Percentiles rank a stretch among this genome's conserved stretches.
Conservation (phyloP, 2,113 vertebrate genomes). For the Sialia sialis region DNA sequence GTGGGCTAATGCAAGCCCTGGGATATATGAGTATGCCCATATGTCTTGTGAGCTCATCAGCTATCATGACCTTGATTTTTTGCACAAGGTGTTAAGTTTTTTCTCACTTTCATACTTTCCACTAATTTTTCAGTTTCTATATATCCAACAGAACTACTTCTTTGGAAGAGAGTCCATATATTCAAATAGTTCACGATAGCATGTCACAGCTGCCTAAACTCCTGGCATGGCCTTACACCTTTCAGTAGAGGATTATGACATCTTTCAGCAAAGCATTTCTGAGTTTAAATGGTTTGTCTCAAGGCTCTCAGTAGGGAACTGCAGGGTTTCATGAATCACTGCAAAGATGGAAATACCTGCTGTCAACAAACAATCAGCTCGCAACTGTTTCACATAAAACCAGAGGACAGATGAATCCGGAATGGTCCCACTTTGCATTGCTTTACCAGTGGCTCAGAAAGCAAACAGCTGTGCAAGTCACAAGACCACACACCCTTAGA, state of each 20-base stretch:
- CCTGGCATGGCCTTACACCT: neutral
- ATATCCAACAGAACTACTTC: neutral
- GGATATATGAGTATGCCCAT: neutral
- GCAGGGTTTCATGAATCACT: neutral
- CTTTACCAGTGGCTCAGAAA: neutral
- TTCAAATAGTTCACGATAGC: neutral
- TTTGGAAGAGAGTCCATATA: neutral
- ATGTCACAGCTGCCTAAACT: neutral
- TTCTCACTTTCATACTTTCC: neutral
- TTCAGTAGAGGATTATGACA: neutral
- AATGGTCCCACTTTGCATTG: neutral
- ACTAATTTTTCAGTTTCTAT: neutral
- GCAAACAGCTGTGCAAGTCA: neutral
- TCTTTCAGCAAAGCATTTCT: conserved; percentile 1
- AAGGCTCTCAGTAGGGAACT: neutral
- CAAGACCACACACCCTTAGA: neutral
- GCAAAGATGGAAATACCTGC: conserved; percentile 20
- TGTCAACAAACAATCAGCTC: neutral
- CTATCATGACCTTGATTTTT: neutral
- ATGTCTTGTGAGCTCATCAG: neutral
- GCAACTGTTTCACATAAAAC: conserved; percentile 5
- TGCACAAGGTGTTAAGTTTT: neutral
- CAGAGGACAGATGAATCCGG: neutral
- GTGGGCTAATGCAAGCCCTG: neutral
- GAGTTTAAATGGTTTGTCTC: neutral